These are phyloP conservation scores for Idaea dimidiata DNA, from an alignment of 2,888 invertebrate genomes.

Conservation along the genomic window DNA sequence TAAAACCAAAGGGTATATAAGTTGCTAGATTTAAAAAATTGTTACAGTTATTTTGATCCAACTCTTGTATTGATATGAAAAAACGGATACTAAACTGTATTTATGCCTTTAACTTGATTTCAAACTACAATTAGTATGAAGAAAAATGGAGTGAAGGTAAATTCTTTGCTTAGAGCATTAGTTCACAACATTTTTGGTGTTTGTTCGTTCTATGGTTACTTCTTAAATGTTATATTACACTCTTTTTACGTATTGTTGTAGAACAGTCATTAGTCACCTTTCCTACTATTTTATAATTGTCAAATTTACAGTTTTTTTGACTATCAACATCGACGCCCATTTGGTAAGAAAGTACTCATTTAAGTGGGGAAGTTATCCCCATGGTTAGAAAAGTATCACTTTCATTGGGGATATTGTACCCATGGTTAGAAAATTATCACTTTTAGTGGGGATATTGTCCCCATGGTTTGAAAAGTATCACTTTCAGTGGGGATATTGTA, in stretches of 20 bases:
- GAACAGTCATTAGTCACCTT: background rate
- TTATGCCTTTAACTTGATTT: background rate
- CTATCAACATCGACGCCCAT: background rate
- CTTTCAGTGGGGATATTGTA: no score
- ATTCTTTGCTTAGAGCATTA: background rate
- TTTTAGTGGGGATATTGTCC: no score
- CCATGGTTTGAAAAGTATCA: no score
- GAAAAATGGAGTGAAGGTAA: background rate
- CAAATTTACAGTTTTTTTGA: background rate
- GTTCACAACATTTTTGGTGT: background rate
- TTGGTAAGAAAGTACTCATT: no score
- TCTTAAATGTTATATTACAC: background rate
- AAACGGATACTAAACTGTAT: background rate
- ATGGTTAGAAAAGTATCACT: no score
- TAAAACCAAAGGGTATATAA: background rate
- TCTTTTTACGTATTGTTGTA: background rate
- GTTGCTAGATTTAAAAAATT: background rate
- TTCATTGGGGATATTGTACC: no score
- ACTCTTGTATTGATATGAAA: background rate
- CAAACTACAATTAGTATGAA: background rate
- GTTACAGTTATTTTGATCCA: background rate
- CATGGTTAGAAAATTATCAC: no score
- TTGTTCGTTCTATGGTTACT: background rate
- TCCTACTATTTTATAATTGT: background rate
- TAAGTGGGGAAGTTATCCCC: no score